A percentile compares a stretch with the other conserved stretches of the same genome.
phyloP scores from a whole-genome alignment of 2,113 vertebrate species.

The Panthera leo region DNA sequence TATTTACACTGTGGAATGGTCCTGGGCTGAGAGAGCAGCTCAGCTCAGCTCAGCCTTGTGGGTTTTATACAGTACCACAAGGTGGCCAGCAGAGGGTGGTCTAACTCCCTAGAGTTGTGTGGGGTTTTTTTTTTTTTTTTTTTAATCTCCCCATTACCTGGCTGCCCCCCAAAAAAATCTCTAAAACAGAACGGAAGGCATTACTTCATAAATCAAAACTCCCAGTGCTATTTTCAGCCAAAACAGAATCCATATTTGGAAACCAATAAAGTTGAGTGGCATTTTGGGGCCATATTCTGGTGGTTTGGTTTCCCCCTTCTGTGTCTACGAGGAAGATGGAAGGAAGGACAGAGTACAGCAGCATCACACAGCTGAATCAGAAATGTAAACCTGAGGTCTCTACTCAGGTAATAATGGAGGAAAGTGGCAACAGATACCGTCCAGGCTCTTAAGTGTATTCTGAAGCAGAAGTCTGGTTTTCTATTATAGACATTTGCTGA shows the following conservation, averaged over 20 bases:
- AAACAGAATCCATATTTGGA: slow-evolving; percentile 41
- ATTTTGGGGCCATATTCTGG: slow-evolving; percentile 44
- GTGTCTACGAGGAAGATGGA: not conserved
- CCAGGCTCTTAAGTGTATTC: not conserved
- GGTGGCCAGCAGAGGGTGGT: slow-evolving; percentile 44
- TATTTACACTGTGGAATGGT: not conserved
- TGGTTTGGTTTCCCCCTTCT: not conserved
- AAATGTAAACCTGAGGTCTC: not conserved
- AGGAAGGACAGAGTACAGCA: not conserved
- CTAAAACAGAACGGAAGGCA: not conserved
- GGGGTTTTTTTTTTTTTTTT: not conserved
- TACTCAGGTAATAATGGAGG: not conserved
- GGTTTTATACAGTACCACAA: not conserved
- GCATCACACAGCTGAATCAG: not conserved
- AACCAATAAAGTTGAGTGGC: not conserved
- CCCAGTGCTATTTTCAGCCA: slow-evolving; percentile 47
- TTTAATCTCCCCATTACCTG: not conserved
- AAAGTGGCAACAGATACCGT: not conserved
- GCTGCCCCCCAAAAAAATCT: slow-evolving; percentile 23
- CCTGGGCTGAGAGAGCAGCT: not conserved
- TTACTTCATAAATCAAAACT: slow-evolving; percentile 54
- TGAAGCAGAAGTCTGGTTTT: not conserved
- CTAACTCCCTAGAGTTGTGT: not conserved
- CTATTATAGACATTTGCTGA: not conserved
- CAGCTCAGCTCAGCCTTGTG: not conserved